Evolutionary conservation across 2,113 vertebrate species (phyloP), one percentile per base, ranked within the genome.

Genomic region (Xenus cinereus): DNA sequence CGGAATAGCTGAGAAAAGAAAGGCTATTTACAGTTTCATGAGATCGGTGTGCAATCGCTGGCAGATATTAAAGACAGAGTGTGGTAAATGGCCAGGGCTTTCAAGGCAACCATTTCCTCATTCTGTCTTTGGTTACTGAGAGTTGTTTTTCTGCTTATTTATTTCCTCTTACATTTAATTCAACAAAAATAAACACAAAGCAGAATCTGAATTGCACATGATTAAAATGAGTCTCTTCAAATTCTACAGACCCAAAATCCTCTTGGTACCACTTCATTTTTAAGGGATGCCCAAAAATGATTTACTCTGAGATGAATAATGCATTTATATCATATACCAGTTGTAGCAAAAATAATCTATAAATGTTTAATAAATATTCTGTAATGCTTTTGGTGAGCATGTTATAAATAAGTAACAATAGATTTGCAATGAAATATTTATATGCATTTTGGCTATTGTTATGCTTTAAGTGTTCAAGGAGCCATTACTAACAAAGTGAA

Each of bases 301-400:
- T 97, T 97, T 97, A 94, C 79, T 33, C 48, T 60, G 85, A 93
- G 93, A 98, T 98, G 96, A 98, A 98, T 98, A 98, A 98, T 98
- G 90, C 51, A 98, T 98, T 97, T 98, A 93, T 97, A 98, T 97
- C 96, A 97, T 93, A 97, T 63, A 87, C 95, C 77, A 93, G 88
- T 96, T 96, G 98, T 97, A 97, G 96, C 96, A 98, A 98, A 98
- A 98, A 98, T 98, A 98, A 98, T 98, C 97, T 96, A 98, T 98
- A 97, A 98, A 98, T 97, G 97, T 98, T 98, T 98, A 98, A 98
- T 98, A 98, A 98, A 98, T 98, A 98, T 93, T 95, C 95, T 94
- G 95, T 96, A 98, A 98, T 97, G 96, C 96, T 98, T 98, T 97
- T 95, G 95, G 97, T 97, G 95, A 95, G 95, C 84, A 95, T 89